These are phyloP conservation scores for Pterostichus niger DNA, from an alignment of 2,888 invertebrate genomes.

Conservation along the genomic window DNA sequence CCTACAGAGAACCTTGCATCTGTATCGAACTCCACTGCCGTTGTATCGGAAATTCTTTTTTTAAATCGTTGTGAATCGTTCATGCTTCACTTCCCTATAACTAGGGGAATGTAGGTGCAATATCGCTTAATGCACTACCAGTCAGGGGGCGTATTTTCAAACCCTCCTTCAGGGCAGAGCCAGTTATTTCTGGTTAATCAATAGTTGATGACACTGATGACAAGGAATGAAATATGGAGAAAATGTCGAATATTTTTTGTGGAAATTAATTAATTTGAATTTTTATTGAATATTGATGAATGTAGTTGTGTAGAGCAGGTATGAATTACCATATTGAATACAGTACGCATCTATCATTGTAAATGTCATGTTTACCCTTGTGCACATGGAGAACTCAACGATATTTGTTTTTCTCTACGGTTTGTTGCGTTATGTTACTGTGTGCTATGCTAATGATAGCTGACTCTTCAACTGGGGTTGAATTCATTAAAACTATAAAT, in stretches of 20 bases:
- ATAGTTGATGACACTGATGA: not conserved
- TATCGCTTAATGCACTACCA: constrained; percentile 52
- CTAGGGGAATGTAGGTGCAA: constrained; percentile 53
- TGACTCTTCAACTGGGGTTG: no score
- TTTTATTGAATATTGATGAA: constrained; percentile 11
- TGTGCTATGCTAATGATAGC: no score
- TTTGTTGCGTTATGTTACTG: not conserved
- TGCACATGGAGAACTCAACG: not conserved
- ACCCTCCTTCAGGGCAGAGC: not conserved
- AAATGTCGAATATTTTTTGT: not conserved
- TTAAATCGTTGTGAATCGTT: constrained; percentile 25
- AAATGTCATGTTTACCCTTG: constrained; percentile 17
- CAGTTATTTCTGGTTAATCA: not conserved
- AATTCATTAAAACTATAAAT: no score
- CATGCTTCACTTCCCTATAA: constrained; percentile 34
- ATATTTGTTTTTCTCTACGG: constrained; percentile 7
- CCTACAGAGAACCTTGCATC: not conserved
- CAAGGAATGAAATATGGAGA: not conserved
- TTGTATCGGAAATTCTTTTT: constrained; percentile 37
- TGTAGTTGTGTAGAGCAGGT: not conserved
- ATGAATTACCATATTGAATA: no score
- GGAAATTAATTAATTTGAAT: constrained; percentile 10
- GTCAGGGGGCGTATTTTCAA: constrained; percentile 7
- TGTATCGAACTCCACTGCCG: not conserved
- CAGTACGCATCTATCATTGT: constrained; percentile 4